Base-by-base conservation (phyloP, 35 echinoderm and acorn worm genomes). In the Ophioderma brevispina region DNA sequence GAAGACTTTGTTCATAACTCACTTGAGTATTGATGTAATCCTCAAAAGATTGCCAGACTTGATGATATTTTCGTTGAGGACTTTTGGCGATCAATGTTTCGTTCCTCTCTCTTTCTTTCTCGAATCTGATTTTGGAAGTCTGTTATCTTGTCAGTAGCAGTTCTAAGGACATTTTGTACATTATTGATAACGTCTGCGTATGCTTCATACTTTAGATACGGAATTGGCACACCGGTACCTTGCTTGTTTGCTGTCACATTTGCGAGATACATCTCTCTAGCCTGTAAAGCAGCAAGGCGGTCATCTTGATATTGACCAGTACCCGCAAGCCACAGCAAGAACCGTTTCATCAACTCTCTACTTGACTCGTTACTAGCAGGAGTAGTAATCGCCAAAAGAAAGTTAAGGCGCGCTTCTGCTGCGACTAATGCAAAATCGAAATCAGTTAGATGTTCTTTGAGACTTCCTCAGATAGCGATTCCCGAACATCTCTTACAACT, bases 341-440 rank as follows among this genome's bases (percentile, higher is more conserved):
- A 83, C 8, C 38, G 10, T 40, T 83, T 21, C 41, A 83, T 31
- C 15, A 83, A 15, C 36, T 39, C 4, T 13, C 32, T 11, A n/a
- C n/a, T n/a, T n/a, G n/a, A n/a, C n/a, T n/a, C n/a, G n/a, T n/a
- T n/a, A n/a, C n/a, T n/a, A 5, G 31, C 43, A 13, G 32, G 39
- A 1, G 30, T 52, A 23, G 13, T 36, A 15, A 25, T 30, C 31
- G 10, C 6, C 25, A 83, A 46, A 38, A 83, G 21, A 36, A 30
- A 83, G 33, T 83, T 83, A 25, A 83, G 81, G 31, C 81, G 81
- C 3, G 81, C 81, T 49, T 42, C 81, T 41, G 81, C 81, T 49
- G 81, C 81, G 21, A 25, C 18, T 25, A 83, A 30, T 31, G 19
- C 81, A 1, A 83, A 83, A 25, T 83, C 39, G 33, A 83, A 49